A percentile compares a stretch with the other conserved stretches of the same genome.
Evolutionary conservation across 2,888 invertebrate species (phyloP).

Genomic region (Lamellibrachia satsuma): DNA sequence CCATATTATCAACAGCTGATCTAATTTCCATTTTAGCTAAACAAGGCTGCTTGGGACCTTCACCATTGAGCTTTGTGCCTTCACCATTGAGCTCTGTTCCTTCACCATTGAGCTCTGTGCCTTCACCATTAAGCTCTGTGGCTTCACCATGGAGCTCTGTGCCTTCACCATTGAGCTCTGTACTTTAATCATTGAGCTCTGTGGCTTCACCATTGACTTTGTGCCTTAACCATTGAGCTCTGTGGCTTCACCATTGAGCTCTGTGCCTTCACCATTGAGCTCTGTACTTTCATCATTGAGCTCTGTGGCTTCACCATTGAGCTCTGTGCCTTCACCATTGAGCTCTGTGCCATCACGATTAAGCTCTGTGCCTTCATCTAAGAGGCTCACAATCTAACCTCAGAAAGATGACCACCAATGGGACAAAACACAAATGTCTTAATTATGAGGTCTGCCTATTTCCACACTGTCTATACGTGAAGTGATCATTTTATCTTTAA

Average conservation of each 20-base stretch:
- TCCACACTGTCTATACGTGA: neutral
- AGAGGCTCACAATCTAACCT: neutral
- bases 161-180: too few species aligned
- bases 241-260: too few species aligned
- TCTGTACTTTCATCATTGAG: neutral
- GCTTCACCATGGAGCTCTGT: too few species aligned
- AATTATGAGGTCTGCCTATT: neutral
- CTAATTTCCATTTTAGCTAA: neutral
- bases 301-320: neutral
- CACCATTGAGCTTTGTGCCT: neutral
- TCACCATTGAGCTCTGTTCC: too few species aligned
- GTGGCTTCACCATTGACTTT: too few species aligned
- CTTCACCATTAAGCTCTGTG: too few species aligned
- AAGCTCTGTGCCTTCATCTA: neutral
- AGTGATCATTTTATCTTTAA: neutral
- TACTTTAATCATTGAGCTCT: too few species aligned
- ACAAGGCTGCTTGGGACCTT: neutral
- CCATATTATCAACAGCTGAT: neutral
- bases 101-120: too few species aligned
- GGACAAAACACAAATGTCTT: neutral
- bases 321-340: neutral
- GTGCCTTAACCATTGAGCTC: too few species aligned
- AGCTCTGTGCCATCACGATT: neutral
- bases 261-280: neutral
- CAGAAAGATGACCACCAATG: neutral